These are phyloP conservation scores for Synergus japonicus DNA, from an alignment of 2,888 invertebrate genomes.

Conservation along the genomic window DNA sequence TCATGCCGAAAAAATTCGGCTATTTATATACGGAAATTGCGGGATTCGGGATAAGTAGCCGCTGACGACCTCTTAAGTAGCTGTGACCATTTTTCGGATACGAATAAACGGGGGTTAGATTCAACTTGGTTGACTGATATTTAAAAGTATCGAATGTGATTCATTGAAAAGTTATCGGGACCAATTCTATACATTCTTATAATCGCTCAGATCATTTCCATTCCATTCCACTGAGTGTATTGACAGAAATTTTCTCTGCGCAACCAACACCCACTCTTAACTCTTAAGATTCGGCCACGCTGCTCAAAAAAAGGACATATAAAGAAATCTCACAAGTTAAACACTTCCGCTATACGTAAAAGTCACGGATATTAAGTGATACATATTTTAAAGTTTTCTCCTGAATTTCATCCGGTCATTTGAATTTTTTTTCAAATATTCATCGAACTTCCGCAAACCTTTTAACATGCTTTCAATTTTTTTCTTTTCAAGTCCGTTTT, in stretches of 20 bases:
- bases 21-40: no score
- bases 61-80: no score
- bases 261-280: constrained; percentile 15
- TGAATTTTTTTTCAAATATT: constrained; percentile 11
- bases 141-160: constrained; percentile 18
- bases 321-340: neutral
- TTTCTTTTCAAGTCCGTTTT: neutral
- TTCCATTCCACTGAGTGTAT: constrained; percentile 29
- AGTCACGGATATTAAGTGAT: neutral
- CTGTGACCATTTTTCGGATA: neutral
- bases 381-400: neutral
- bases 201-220: constrained; percentile 25
- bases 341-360: neutral
- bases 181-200: neutral
- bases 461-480: neutral
- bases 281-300: neutral
- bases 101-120: neutral
- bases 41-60: no score
- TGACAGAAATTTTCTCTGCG: constrained; percentile 27
- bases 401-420: neutral
- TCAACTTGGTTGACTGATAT: neutral
- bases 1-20: no score
- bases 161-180: constrained; percentile 20
- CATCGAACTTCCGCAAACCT: constrained; percentile 6
- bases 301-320: constrained; percentile 6